Percentiles rank a stretch among this genome's conserved stretches.
phyloP scores from a whole-genome alignment of 2,113 vertebrate genomes.

The Pterocles burchelli region DNA sequence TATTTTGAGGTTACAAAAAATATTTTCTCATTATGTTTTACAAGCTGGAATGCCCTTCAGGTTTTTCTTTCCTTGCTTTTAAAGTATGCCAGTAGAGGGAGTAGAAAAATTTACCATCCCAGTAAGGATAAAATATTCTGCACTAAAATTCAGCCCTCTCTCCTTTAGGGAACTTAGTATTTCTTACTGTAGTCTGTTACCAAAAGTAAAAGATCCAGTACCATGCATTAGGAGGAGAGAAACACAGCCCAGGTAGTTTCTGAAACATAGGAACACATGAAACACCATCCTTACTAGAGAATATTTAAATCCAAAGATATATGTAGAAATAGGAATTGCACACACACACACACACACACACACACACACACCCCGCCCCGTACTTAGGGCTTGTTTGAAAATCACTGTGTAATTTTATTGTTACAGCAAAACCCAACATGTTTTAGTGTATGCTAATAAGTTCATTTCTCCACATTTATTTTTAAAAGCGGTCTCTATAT shows the following conservation, averaged over 20 bases:
- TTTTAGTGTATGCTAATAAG: not conserved
- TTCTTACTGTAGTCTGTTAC: not conserved
- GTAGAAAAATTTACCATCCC: slow-evolving; percentile 9
- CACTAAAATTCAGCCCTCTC: not conserved
- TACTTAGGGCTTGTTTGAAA: not conserved
- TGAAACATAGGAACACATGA: not conserved
- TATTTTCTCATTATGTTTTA: not conserved
- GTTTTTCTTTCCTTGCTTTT: slow-evolving; percentile 6
- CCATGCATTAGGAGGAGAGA: not conserved
- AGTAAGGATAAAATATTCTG: not conserved
- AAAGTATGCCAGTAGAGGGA: slow-evolving; percentile 29
- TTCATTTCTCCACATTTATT: not conserved
- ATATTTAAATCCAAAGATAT: not conserved
- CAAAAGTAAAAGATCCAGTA: not conserved
- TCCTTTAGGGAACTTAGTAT: not conserved
- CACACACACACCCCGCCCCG: too few species aligned
- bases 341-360: too few species aligned
- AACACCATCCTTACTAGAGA: not conserved
- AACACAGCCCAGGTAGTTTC: not conserved
- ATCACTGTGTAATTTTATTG: not conserved
- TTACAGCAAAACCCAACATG: not conserved
- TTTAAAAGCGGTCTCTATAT: not conserved
- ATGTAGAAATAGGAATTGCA: not conserved
- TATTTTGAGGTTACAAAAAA: slow-evolving; percentile 6
- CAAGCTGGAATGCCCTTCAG: not conserved